Evolutionary conservation across 2,888 invertebrate species (phyloP).

Genomic region (Aradus depressus): DNA sequence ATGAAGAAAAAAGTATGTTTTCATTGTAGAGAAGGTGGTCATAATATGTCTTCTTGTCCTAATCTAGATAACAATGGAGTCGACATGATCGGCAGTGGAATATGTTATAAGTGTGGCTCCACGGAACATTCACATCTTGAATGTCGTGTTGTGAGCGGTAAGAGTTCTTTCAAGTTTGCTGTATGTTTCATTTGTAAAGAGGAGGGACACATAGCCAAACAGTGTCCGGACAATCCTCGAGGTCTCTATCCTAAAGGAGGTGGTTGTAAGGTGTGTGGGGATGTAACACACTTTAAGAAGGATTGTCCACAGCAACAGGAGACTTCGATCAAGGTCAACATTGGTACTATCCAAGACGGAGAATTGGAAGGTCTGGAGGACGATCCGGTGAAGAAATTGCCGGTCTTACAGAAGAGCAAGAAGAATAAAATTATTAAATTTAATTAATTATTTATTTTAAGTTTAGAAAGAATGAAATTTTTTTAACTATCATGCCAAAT

Average conservation of each 20-base stretch:
- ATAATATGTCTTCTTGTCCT: constrained; percentile 71
- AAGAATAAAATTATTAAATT: too few species aligned
- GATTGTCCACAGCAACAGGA: constrained; percentile 53
- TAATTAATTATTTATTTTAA: too few species aligned
- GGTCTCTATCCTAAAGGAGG: constrained; percentile 81
- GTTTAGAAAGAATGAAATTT: too few species aligned
- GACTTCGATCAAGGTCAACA: constrained; percentile 6
- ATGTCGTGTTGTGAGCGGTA: constrained; percentile 54
- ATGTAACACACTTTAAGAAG: constrained; percentile 71
- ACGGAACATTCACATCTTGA: constrained; percentile 70
- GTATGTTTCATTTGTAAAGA: constrained; percentile 81
- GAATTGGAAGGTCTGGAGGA: too few species aligned
- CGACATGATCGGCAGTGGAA: constrained; percentile 46
- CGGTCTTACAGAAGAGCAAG: too few species aligned
- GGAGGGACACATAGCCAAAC: constrained; percentile 74
- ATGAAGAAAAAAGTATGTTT: constrained; percentile 57
- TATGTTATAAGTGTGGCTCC: constrained; percentile 84
- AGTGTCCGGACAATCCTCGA: constrained; percentile 78
- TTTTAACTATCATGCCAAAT: too few species aligned
- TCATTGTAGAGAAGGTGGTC: constrained; percentile 67
- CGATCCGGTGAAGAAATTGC: too few species aligned
- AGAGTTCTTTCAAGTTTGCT: constrained; percentile 61
- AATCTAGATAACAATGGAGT: constrained; percentile 44
- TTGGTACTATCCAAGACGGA: constrained; percentile 5
- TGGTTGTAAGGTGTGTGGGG: constrained; percentile 69